These are phyloP conservation scores for Gobionotothen gibberifrons DNA, from an alignment of 2,797 vertebrate species.

Conservation along the genomic window DNA sequence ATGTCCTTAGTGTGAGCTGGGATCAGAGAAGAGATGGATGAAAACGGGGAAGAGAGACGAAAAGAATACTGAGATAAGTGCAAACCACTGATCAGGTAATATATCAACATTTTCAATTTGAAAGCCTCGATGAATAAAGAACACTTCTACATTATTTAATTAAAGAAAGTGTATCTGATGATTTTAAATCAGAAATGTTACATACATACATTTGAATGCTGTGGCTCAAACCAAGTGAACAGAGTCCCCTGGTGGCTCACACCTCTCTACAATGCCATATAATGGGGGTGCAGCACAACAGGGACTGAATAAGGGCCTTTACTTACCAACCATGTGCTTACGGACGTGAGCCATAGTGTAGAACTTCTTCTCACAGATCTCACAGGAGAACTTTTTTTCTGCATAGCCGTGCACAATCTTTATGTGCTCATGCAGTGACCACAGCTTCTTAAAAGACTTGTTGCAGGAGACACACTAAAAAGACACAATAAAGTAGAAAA, in stretches of 20 bases:
- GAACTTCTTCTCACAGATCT: conserved; percentile 99
- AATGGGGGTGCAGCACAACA: not conserved
- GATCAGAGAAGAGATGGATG: not conserved
- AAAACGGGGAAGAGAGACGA: not conserved
- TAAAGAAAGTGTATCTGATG: not conserved
- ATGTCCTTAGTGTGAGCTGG: conserved; percentile 99
- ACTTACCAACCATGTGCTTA: conserved; percentile 99
- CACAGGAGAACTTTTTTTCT: conserved; percentile 98
- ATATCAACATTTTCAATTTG: not conserved
- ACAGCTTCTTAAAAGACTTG: conserved; percentile 98
- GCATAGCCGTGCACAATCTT: conserved; percentile 98
- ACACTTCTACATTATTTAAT: not conserved
- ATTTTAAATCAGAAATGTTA: not conserved
- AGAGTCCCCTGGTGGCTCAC: not conserved
- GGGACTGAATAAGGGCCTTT: not conserved
- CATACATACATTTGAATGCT: not conserved
- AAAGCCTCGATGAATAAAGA: not conserved
- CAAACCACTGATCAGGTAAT: not conserved
- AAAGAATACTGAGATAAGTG: not conserved
- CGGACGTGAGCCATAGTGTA: conserved; percentile 99
- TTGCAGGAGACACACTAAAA: conserved; percentile 96
- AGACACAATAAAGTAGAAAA: conserved; percentile 15
- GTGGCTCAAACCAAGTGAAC: not conserved
- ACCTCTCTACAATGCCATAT: not conserved
- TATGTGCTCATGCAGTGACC: conserved; percentile 98